Base-by-base conservation (phyloP, 2,797 vertebrate genomes). In the Enteromius treurensis region DNA sequence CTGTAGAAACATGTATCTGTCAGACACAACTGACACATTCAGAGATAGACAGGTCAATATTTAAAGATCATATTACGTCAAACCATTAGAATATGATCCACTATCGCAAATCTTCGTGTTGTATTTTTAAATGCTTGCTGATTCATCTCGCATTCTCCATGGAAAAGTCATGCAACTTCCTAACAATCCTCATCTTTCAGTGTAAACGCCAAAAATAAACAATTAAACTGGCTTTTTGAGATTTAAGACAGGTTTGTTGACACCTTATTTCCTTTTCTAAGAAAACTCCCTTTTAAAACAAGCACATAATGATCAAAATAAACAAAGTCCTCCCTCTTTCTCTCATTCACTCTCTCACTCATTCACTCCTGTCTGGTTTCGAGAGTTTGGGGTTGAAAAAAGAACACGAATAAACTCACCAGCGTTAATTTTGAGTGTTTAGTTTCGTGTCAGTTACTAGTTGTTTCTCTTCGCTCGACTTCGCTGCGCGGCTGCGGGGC, bases 391-490 rank as follows among this genome's bases (percentile, higher is more conserved):
- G 11, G 6, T 5, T n/a, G 26, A 19, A 69, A 45, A 23, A 34
- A 29, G 14, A 74, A 70, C 32, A 49, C 8, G 8, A 5, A 26
- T 71, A 14, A 67, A 82, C 80, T 82, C 71, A 82, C 80, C 80
- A 67, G 58, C 1, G 15, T 51, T 40, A 40, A 26, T 17, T 21
- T 32, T 29, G 70, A 42, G 21, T 26, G 58, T 65, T 65, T 53
- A 4, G 32, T 17, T 51, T 45, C 53, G 10, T 75, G 45, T 75
- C 58, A 49, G 55, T 64, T 34, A 74, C 11, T 74, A 47, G 45
- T 21, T 67, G 42, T 17, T 7, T 51, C 58, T 64, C 55, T 51
- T 73, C 64, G 9, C 42, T 60, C 19, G 64, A 10, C 9, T 62
- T 71, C 1, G 7, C 15, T 75, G 29, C 58, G 13, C 21, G 55